Evolutionary conservation across 1,140 invertebrate species (phyloP), one percentile per base, ranked within the genome.

Genomic region (Camponotus floridanus): DNA sequence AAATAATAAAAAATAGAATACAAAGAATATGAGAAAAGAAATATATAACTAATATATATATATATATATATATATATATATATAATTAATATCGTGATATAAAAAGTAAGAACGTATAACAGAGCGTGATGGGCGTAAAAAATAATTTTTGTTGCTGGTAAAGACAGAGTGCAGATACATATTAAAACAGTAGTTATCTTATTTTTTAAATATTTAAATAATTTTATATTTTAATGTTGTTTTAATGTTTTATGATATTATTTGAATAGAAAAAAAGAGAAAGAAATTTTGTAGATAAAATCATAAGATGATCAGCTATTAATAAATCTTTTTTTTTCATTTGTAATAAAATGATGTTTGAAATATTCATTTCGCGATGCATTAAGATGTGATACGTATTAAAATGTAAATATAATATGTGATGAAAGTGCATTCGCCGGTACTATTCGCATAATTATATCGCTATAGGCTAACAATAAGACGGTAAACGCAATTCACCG

Each of bases 341-440:
- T 6, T 33, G 3, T 45, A 26, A 6, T 18, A 1, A 3, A 9
- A 59, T 1, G 15, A 48, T 62, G 33, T 61, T 74, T 6, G 26
- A 8, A 61, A 13, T 57, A 7, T 45, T 70, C 36, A 39, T 74
- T 7, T 33, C 21, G n/a, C 13, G 2, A 33, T 65, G n/a, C 9
- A 48, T 48, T 51, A 51, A 51, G 13, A 26, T 26, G 26, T 26
- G 26, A 26, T 26, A 26, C 26, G 26, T 26, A 26, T 26, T 26
- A 26, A 26, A 26, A 26, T 26, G 26, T 26, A 26, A 26, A 26
- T 26, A 26, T 26, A 1, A 26, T 26, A 26, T 26, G 26, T 5
- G 73, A 68, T 83, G 79, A 61, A 36, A 83, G 39, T 70, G 78
- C 36, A 70, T 57, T 57, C 64, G 62, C 36, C 48, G n/a, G 26